Conservation (phyloP, 2,797 vertebrate species). For the Meda fulgida region DNA sequence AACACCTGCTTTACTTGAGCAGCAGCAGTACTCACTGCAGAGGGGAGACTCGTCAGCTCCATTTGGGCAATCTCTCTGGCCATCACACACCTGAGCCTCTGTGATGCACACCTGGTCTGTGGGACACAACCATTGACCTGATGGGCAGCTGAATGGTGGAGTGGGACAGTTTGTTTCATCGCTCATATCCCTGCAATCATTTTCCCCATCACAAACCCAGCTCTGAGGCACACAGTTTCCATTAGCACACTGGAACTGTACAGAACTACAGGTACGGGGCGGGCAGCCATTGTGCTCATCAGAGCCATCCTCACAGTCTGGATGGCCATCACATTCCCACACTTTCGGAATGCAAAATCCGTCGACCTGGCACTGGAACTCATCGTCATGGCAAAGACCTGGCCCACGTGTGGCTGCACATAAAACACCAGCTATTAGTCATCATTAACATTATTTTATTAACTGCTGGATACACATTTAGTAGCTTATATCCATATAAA, state of each 20-base stretch:
- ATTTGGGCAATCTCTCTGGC: constrained; percentile 86
- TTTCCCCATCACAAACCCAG: constrained; percentile 92
- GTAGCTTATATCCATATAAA: background rate
- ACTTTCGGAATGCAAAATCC: constrained; percentile 84
- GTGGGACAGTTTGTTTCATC: constrained; percentile 91
- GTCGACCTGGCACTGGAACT: constrained; percentile 93
- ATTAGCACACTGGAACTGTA: constrained; percentile 86
- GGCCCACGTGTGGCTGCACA: constrained; percentile 86
- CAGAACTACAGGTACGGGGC: constrained; percentile 80
- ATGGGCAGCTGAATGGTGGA: constrained; percentile 85
- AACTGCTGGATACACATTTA: background rate
- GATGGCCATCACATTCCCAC: constrained; percentile 93
- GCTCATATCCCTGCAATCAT: constrained; percentile 92
- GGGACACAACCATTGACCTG: constrained; percentile 89
- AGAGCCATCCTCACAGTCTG: constrained; percentile 88
- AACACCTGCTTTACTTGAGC: background rate
- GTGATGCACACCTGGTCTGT: constrained; percentile 86
- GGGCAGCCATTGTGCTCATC: constrained; percentile 89
- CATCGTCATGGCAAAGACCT: constrained; percentile 89
- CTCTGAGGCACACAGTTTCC: constrained; percentile 82
- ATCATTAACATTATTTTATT: background rate
- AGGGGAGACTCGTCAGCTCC: constrained; percentile 95
- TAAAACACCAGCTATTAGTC: background rate
- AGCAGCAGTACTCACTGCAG: constrained; percentile 87
- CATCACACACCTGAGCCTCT: constrained; percentile 86